Percentiles rank a stretch among this genome's conserved stretches.
phyloP scores from a whole-genome alignment of 1,140 invertebrate genomes.

The Drosophila watanabei region DNA sequence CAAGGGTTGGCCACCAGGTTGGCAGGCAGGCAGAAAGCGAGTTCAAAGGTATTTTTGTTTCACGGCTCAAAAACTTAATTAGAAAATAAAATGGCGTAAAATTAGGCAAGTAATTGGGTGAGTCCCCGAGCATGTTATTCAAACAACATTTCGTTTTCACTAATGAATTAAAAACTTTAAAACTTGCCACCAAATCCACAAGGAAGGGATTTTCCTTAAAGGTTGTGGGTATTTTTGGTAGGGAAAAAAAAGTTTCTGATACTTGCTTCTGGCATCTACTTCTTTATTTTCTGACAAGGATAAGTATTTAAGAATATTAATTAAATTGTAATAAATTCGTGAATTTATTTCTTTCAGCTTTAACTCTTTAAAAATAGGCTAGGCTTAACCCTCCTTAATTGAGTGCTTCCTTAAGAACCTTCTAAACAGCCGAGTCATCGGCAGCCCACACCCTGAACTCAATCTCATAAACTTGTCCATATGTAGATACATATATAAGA shows the following conservation, averaged over 20 bases:
- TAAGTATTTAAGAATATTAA: neutral
- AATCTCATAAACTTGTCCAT: conserved; percentile 6
- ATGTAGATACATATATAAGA: conserved; percentile 24
- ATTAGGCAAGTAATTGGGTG: conserved; percentile 24
- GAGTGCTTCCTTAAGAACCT: conserved; percentile 26
- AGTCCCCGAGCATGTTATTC: neutral
- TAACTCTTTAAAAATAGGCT: neutral
- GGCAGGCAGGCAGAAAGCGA: conserved; percentile 11
- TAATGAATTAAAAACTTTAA: conserved; percentile 7
- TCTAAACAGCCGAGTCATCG: conserved; percentile 39
- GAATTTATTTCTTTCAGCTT: neutral
- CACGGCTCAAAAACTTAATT: conserved; percentile 33
- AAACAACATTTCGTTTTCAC: conserved; percentile 4
- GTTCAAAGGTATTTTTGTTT: conserved; percentile 26
- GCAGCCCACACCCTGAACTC: conserved; percentile 21
- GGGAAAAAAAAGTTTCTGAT: neutral
- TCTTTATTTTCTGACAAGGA: neutral
- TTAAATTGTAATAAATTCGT: neutral
- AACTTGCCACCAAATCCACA: neutral
- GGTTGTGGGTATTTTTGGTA: neutral
- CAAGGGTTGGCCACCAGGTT: conserved; percentile 37
- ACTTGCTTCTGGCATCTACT: too few species aligned
- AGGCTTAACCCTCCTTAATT: conserved; percentile 31
- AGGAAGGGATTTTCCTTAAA: neutral
- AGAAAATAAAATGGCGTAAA: conserved; percentile 35